A percentile compares a stretch with the other conserved stretches of the same genome.
Evolutionary conservation across 2,888 invertebrate species (phyloP).

Genomic region (Acholoe squamosa): DNA sequence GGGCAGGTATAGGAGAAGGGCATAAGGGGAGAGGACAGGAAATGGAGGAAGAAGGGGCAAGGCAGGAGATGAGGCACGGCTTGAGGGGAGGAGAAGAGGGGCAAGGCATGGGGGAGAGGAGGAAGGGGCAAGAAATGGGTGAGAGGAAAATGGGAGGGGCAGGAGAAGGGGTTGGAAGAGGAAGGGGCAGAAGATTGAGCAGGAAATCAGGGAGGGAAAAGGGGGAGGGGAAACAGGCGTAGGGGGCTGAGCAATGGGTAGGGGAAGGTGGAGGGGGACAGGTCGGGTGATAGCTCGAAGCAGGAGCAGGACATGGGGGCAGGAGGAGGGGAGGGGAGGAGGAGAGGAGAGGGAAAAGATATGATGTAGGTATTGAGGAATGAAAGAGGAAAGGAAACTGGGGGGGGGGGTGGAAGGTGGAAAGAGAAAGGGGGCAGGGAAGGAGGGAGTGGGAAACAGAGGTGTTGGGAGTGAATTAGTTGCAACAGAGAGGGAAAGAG

Average conservation of each 20-base stretch:
- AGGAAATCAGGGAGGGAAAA: neutral
- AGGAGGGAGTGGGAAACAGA: too few species aligned
- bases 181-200: neutral
- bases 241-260: neutral
- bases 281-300: neutral
- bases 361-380: neutral
- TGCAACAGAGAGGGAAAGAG: too few species aligned
- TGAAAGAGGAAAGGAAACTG: neutral
- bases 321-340: neutral
- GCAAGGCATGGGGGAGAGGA: too few species aligned
- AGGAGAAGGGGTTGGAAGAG: too few species aligned
- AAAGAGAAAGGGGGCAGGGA: too few species aligned
- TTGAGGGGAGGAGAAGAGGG: too few species aligned
- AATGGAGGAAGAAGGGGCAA: neutral
- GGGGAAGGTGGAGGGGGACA: neutral
- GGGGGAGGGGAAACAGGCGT: constrained; percentile 22
- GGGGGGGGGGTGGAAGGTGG: too few species aligned
- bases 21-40: too few species aligned
- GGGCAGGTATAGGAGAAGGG: too few species aligned
- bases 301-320: neutral
- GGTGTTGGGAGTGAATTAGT: too few species aligned
- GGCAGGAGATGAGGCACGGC: constrained; percentile 32
- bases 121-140: too few species aligned
- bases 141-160: too few species aligned
- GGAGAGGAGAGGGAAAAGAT: neutral